Conservation (phyloP, 2,797 vertebrate genomes). For the Lepus oiostolus region DNA sequence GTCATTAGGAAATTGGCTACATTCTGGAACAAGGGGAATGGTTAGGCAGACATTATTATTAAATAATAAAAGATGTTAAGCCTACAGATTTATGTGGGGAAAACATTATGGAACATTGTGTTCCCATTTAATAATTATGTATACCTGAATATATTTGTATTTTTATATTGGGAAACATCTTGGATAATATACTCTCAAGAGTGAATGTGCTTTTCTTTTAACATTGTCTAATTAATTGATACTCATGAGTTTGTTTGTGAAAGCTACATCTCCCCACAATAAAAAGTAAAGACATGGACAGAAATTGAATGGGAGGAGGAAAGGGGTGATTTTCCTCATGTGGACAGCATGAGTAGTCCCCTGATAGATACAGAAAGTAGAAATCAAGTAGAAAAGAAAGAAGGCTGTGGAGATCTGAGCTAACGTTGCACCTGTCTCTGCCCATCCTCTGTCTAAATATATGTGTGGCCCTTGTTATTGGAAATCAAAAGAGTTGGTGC, state of each 20-base stretch:
- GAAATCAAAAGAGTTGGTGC: background rate
- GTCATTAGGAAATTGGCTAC: conserved; percentile 27
- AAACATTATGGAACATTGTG: background rate
- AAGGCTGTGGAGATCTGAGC: background rate
- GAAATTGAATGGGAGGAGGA: background rate
- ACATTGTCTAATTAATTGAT: background rate
- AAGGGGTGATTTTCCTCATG: background rate
- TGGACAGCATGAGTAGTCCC: background rate
- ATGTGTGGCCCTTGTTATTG: background rate
- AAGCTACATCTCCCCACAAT: conserved; percentile 10
- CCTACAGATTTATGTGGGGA: background rate
- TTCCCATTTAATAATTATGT: conserved; percentile 1
- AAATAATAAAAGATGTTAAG: conserved; percentile 20
- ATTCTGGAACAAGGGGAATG: conserved; percentile 14
- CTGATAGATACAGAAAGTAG: background rate
- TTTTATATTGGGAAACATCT: background rate
- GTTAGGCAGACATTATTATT: background rate
- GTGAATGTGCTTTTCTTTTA: conserved; percentile 24
- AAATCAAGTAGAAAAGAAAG: background rate
- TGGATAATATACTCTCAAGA: background rate
- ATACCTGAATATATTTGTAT: background rate
- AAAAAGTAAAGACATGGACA: background rate
- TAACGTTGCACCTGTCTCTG: background rate
- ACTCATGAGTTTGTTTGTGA: conserved; percentile 42
- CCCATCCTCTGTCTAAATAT: background rate